A percentile compares a stretch with the other conserved stretches of the same genome.
phyloP scores from a whole-genome alignment of 2,797 vertebrate species.

The Natrix natrix region DNA sequence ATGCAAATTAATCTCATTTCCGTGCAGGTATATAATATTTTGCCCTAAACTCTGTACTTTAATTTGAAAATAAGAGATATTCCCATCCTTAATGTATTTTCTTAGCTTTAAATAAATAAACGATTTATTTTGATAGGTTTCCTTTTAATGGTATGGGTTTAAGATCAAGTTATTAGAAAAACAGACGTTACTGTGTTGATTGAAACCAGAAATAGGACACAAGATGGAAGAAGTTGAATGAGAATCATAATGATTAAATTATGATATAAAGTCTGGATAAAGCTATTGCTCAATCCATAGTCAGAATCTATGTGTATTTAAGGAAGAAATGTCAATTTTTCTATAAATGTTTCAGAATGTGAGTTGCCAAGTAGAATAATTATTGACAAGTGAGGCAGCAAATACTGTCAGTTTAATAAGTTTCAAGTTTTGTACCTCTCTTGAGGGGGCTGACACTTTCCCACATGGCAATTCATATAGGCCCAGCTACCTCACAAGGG shows the following conservation, averaged over 20 bases:
- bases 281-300: background rate
- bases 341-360: conserved; percentile 66
- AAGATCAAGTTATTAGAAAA: background rate
- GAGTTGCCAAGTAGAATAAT: conserved; percentile 71
- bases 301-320: conserved; percentile 28
- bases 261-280: background rate
- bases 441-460: conserved; percentile 94
- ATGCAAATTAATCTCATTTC: background rate
- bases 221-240: background rate
- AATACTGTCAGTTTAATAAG: conserved; percentile 82
- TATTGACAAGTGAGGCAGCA: conserved; percentile 82
- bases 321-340: conserved; percentile 24
- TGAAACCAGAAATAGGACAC: background rate
- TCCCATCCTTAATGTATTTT: background rate
- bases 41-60: background rate
- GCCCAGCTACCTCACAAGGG: conserved; percentile 81
- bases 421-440: conserved; percentile 77
- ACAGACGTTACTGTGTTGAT: background rate
- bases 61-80: background rate
- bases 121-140: background rate
- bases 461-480: conserved; percentile 87
- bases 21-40: background rate
- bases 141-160: background rate
- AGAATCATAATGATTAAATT: background rate
- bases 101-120: background rate